Conservation (phyloP, 2,888 invertebrate species). For the Eupithecia centaureata region DNA sequence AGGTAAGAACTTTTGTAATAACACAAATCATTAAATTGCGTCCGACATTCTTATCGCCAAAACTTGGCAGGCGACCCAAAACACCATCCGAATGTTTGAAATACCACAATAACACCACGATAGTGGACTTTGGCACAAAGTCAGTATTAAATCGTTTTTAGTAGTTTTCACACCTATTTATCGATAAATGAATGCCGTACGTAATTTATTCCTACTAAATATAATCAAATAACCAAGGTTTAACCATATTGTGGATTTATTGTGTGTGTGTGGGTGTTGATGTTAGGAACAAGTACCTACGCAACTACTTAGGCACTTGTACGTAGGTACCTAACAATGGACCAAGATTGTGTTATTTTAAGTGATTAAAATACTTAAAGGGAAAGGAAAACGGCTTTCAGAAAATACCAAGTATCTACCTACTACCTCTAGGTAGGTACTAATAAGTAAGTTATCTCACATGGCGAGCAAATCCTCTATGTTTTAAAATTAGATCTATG, state of each 20-base stretch:
- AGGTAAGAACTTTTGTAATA: slow-evolving; percentile 5
- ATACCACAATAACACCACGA: slow-evolving; percentile 8
- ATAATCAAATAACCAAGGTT: background rate
- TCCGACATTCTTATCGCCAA: slow-evolving; percentile 11
- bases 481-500: no score
- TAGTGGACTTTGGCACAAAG: slow-evolving; percentile 11
- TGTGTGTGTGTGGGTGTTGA: background rate
- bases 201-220: background rate
- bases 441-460: background rate
- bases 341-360: background rate
- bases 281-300: background rate
- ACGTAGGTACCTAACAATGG: no score
- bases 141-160: slow-evolving; percentile 1
- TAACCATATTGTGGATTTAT: background rate
- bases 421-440: no score
- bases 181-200: background rate
- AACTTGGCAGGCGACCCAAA: slow-evolving; percentile 8
- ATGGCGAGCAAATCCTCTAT: background rate
- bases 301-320: background rate
- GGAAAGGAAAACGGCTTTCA: background rate
- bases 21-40: slow-evolving; percentile 12
- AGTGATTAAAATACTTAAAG: background rate
- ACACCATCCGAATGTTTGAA: slow-evolving; percentile 8
- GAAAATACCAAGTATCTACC: background rate
- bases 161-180: slow-evolving; percentile 8